Evolutionary conservation across 1,140 invertebrate species (phyloP), one percentile per base, ranked within the genome.

Genomic region (Eumeta japonica): DNA sequence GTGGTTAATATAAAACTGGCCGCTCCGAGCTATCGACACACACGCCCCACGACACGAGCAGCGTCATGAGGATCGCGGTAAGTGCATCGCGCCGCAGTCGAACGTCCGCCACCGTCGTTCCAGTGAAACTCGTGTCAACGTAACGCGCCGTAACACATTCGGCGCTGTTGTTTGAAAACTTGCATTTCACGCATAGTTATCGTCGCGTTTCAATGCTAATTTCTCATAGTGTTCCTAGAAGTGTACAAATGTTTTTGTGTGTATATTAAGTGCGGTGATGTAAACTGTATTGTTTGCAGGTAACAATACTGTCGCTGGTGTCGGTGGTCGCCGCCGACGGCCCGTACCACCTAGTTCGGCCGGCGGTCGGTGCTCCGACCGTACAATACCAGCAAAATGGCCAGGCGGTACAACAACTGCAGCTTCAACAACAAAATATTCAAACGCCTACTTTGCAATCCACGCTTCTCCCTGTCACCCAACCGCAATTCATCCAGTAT

Each of bases 51-150:
- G 45, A 37, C 45, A n/a, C n/a, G 32, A 40, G 29, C 44, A 40
- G 47, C 50, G 45, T 43, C 58, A 74, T 74, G 68, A 64, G 53
- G 52, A 57, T 48, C 44, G 62, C 58, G 64, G 68, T 74, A 47
- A 70, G 68, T 73, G 28, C n/a, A n/a, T n/a, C n/a, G n/a, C n/a
- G n/a, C n/a, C n/a, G n/a, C n/a, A n/a, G n/a, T n/a, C n/a, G n/a
- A n/a, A n/a, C n/a, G n/a, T n/a, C n/a, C n/a, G n/a, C n/a, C n/a
- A n/a, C n/a, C n/a, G n/a, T n/a, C n/a, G n/a, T n/a, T n/a, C n/a
- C n/a, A n/a, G n/a, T n/a, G n/a, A n/a, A n/a, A n/a, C n/a, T n/a
- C n/a, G n/a, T n/a, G n/a, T n/a, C n/a, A n/a, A n/a, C n/a, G n/a
- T n/a, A n/a, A n/a, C n/a, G n/a, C n/a, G n/a, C n/a, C n/a, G n/a